Base-by-base conservation (phyloP, 2,888 invertebrate genomes). In the Parapristionchus giblindavisi region DNA sequence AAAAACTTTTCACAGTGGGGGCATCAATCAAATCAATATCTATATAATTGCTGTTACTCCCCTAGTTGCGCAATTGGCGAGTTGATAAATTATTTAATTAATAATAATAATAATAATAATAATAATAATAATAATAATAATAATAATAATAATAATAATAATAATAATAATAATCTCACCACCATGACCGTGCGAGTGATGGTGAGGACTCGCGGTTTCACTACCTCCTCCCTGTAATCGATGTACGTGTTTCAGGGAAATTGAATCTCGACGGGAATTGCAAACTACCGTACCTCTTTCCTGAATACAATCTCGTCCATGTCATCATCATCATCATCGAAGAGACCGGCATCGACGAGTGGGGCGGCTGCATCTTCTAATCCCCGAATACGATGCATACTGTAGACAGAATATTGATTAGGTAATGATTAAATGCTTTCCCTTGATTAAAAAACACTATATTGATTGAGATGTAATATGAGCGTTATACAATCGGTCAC, bases 301-400 rank as follows among this genome's bases (percentile, higher is more conserved):
- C 85, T 66, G 76, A 85, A 85, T 43, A 84, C 78, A 48, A 85
- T 85, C 24, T 81, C 82, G 63, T 81, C 81, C 40, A 78, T 75
- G 14, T 80, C 80, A 51, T 83, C 83, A 48, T 83, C 81, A 24
- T 84, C 83, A 4, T 76, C 77, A 43, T 79, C 80, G 61, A 52
- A 51, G 29, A 71, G 63, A 21, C 52, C 27, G 1, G 60, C 75
- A 14, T 76, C 78, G 14, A 81, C 81, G 36, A 81, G 70, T 4
- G 81, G 80, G 32, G 75, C 78, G 36, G 77, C 81, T 40, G 79
- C 79, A 8, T 76, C 79, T 21, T 77, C 43, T 3, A 43, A 21
- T 0, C 52, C 68, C 34, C 51, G 21, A 48, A 68, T 8, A 24
- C 80, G 48, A 68, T 29, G 32, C 68, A 68, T 51, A 36, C 68